Base-by-base conservation (phyloP, 2,113 vertebrate genomes). In the Calypte anna region DNA sequence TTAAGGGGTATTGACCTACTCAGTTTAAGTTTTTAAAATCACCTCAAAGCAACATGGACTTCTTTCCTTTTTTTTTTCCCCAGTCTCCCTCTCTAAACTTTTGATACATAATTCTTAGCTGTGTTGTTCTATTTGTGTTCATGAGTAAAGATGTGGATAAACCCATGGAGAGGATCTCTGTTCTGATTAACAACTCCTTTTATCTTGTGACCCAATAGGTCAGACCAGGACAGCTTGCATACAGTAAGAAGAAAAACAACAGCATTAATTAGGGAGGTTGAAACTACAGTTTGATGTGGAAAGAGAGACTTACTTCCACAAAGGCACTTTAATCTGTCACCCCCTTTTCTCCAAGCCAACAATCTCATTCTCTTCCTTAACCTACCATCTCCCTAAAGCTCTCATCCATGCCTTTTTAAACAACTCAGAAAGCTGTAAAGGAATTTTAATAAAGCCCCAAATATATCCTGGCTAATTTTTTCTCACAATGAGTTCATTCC, bases 1-100 rank as follows among this genome's bases (percentile, higher is more conserved):
- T 90, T 82, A 84, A 89, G 73, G 92, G 43, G 61, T 75, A 87
- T 93, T 94, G 91, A 95, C 86, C 92, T 95, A 75, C 66, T 91
- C 54, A 24, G 77, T 67, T 90, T 84, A 28, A 43, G 62, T 83
- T 90, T 80, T 86, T 82, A 94, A 89, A 89, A 91, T 66, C 84
- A 91, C 90, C 80, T 92, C 75, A 94, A 78, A 83, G 69, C 38
- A 90, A 77, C 46, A 31, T 1, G 3, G 51, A 80, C 50, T 30
- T 75, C 20, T 21, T 62, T 40, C 14, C 21, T 10, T 38, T 38
- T 38, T 61, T 61, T 58, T 70, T 55, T 66, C 36, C 13, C 10
- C 10, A 6, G 16, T 16, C n/a, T 10, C 30, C 3, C 23, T 21
- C 54, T 84, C 90, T 88, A 86, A 88, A 93, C 50, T 90, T 67